Conservation (phyloP, 2,888 invertebrate species). For the Dasysyrphus albostriatus region DNA sequence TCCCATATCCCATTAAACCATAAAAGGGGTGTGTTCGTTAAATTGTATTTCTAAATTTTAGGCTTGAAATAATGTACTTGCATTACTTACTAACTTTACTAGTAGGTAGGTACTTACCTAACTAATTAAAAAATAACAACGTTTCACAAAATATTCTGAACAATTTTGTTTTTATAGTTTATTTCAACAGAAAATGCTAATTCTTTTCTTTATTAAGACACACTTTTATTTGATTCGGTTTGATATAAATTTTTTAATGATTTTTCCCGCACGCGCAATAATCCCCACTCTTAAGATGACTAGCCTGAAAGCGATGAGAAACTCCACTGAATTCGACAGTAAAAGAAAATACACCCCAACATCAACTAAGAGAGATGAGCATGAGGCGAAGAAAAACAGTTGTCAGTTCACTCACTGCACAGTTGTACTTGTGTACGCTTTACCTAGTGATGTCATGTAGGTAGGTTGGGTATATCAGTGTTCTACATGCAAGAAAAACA, state of each 20-base stretch:
- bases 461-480: neutral
- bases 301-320: constrained; percentile 61
- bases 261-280: constrained; percentile 33
- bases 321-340: constrained; percentile 60
- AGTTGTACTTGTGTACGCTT: constrained; percentile 21
- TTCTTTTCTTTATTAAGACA: constrained; percentile 14
- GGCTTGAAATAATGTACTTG: neutral
- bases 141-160: constrained; percentile 4
- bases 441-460: constrained; percentile 18
- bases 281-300: constrained; percentile 25
- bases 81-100: neutral
- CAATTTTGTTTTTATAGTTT: neutral
- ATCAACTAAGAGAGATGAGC: constrained; percentile 13
- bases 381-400: constrained; percentile 30
- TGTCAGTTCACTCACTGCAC: constrained; percentile 11
- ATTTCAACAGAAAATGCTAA: neutral
- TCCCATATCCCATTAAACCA: constrained; percentile 28
- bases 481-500: constrained; percentile 23
- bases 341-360: constrained; percentile 67
- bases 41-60: constrained; percentile 3
- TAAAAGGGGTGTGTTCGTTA: constrained; percentile 72
- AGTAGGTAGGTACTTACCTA: constrained; percentile 12
- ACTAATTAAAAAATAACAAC: constrained; percentile 15
- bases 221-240: constrained; percentile 7
- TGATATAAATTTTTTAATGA: constrained; percentile 11